These are phyloP conservation scores for Tetragnatha versicolor DNA, from an alignment of 1,140 invertebrate species.

Conservation along the genomic window DNA sequence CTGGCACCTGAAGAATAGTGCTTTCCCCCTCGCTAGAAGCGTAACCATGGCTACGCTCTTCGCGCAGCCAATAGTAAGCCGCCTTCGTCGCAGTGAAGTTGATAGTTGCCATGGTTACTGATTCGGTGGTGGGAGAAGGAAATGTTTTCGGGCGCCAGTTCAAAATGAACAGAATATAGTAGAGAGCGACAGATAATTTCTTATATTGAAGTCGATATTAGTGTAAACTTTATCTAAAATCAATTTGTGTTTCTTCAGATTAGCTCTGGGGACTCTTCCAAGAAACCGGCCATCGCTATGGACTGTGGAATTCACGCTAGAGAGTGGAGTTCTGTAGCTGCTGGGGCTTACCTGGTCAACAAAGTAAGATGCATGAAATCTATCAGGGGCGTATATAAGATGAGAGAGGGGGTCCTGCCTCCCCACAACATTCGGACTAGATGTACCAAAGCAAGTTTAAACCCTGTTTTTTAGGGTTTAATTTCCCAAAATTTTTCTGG, in stretches of 20 bases:
- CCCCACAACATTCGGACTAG: too few species aligned
- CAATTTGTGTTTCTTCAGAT: slow-evolving; percentile 3
- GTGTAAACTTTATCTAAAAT: background rate
- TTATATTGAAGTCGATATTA: background rate
- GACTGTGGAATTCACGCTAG: slow-evolving; percentile 81
- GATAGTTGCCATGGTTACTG: too few species aligned
- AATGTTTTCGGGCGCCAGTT: too few species aligned
- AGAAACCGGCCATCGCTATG: slow-evolving; percentile 57
- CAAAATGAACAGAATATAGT: background rate
- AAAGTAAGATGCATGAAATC: slow-evolving; percentile 67
- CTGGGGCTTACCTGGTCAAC: slow-evolving; percentile 81
- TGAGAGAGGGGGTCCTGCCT: background rate
- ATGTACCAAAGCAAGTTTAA: too few species aligned
- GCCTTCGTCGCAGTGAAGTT: too few species aligned
- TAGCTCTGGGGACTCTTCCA: slow-evolving; percentile 4
- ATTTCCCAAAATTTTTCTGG: too few species aligned
- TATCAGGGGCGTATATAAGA: background rate
- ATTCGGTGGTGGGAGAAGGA: too few species aligned
- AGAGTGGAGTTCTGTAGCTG: slow-evolving; percentile 90
- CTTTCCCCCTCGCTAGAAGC: too few species aligned
- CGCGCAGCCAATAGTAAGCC: too few species aligned
- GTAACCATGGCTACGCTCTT: too few species aligned
- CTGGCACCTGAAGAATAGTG: too few species aligned
- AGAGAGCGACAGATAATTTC: background rate
- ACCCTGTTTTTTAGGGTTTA: too few species aligned